Base-by-base conservation (phyloP, 2,113 vertebrate species). In the Deroptyus accipitrinus region DNA sequence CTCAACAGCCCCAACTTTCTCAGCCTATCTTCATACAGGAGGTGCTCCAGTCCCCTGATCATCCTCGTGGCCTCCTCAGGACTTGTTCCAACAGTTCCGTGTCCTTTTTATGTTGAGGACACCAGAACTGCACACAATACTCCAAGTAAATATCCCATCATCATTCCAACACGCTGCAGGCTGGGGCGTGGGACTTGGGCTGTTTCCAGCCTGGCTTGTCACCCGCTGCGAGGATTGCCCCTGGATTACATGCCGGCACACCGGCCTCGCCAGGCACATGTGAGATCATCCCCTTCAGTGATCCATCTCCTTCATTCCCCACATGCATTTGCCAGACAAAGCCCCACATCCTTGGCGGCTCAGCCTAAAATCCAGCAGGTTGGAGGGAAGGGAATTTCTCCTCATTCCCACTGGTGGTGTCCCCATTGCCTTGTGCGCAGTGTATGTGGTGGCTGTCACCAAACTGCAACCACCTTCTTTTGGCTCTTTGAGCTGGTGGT, bases 341-440 rank as follows among this genome's bases (percentile, higher is more conserved):
- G 46, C 41, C 61, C 78, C 7, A 5, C 28, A 55, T 1, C 3
- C 10, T 22, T 0, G 10, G 69, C 39, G 92, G 69, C 64, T 61
- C 0, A 1, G 61, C 44, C 70, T 68, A 80, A 83, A 87, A 23
- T 24, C 24, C 1, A 44, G 31, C 30, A 39, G 9, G n/a, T 14
- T 46, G 35, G 51, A 73, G 30, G 25, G 70, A 88, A 52, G 35
- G 15, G 33, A 51, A 48, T 42, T 81, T 49, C 35, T 11, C 49
- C 52, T 8, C 9, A 17, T 86, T 86, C 16, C 9, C n/a, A 52
- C 6, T 39, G 7, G 13, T 30, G 46, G 46, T 4, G 2, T 20
- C 18, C 30, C n/a, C 24, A 35, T 4, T 0, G 1, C 30, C 44
- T 25, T 9, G 30, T 19, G 31, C 2, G 2, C 35, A 18, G 42